Conservation (phyloP, 2,797 vertebrate genomes). For the Pygocentrus nattereri region DNA sequence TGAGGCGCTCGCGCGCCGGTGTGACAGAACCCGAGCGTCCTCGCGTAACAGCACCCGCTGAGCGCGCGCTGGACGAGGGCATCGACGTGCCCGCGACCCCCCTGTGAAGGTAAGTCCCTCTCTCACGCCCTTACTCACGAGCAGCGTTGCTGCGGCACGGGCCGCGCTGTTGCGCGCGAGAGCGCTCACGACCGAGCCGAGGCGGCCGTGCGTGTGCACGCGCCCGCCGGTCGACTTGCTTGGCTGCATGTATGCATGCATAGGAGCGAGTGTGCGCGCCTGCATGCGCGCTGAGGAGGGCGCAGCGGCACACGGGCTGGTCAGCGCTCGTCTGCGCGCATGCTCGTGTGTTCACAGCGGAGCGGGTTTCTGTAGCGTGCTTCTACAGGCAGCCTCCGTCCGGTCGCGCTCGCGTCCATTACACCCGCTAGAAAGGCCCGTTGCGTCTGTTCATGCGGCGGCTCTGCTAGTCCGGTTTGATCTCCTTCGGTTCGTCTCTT, state of each 20-base stretch:
- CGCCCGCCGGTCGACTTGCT: neutral
- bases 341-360: neutral
- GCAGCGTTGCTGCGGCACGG: neutral
- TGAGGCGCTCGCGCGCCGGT: neutral
- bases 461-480: neutral
- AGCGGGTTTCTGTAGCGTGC: neutral
- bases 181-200: neutral
- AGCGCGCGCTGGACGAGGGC: neutral
- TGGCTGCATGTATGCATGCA: neutral
- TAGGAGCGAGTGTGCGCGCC: neutral
- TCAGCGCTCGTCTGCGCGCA: neutral
- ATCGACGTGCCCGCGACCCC: neutral
- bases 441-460: neutral
- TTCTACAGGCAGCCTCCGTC: neutral
- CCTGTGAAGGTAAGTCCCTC: conserved; percentile 1
- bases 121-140: neutral
- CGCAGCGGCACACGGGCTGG: neutral
- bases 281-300: neutral
- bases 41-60: neutral
- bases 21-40: neutral
- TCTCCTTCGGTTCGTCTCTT: neutral
- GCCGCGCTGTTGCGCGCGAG: neutral
- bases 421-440: neutral
- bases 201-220: neutral
- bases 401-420: neutral